Evolutionary conservation across 2,113 vertebrate species (phyloP), one percentile per base, ranked within the genome.

Genomic region (Atherinomorus stipes): DNA sequence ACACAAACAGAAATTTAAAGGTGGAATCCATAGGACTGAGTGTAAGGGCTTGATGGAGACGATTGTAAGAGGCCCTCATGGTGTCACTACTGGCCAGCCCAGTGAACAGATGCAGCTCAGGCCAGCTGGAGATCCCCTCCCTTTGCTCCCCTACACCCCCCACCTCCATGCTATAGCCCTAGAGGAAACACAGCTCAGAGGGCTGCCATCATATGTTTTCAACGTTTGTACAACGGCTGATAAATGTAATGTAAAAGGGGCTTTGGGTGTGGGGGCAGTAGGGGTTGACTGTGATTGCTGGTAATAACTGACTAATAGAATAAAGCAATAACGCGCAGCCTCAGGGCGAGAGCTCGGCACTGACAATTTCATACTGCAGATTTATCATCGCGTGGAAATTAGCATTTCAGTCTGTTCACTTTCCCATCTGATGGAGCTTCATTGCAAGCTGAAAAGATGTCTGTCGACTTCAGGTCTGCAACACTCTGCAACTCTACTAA

Each of bases 301-400:
- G 91, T 94, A 94, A 94, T 94, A 94, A 95, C 92, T 90, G 93
- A 90, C 91, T 94, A 94, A 95, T 95, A 95, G 93, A 95, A 94
- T 95, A 94, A 94, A 94, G 92, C 92, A 94, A 94, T 94, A 94
- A 93, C 34, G 85, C 67, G 78, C 65, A 63, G 93, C 94, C 93
- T 93, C 83, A 0, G 90, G 93, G 89, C 85, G n/a, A 89, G 71
- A 81, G 90, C 86, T 83, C 89, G 74, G 84, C 89, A 87, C 91
- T 88, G 88, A 92, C 89, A 87, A 91, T 91, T 94, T 92, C 92
- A 93, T 90, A 93, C 89, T 57, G 88, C 87, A 93, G 91, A 95
- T 93, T 93, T 93, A 93, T 94, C 90, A 91, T 91, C 26, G 61
- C 81, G 85, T 81, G 75, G 74, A 93, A 92, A 94, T 94, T 93